Percentiles rank a stretch among this genome's conserved stretches.
Evolutionary conservation across 2,888 invertebrate species (phyloP).

Genomic region (Drosophila buzzatii): DNA sequence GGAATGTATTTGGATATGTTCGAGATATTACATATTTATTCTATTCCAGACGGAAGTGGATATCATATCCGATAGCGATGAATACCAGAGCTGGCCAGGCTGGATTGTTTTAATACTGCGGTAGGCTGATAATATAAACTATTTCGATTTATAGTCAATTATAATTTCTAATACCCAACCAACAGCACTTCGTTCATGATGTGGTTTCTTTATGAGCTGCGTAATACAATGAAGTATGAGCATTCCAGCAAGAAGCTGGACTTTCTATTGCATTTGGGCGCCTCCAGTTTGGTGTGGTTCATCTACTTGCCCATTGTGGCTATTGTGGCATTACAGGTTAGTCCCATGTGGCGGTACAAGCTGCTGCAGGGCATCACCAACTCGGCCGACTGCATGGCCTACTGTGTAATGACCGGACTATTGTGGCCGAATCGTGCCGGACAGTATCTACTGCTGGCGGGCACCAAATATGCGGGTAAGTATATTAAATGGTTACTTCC

Average conservation of each 20-base stretch:
- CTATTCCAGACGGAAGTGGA: conserved; percentile 95
- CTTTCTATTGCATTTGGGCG: conserved; percentile 98
- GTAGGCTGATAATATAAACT: conserved; percentile 53
- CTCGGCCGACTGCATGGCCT: conserved; percentile 97
- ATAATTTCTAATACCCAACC: background rate
- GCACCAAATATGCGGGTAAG: conserved; percentile 88
- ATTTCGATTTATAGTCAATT: background rate
- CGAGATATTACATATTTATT: background rate
- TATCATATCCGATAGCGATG: conserved; percentile 97
- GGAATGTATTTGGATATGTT: background rate
- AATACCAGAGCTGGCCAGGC: conserved; percentile 99
- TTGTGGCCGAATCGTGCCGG: conserved; percentile 98
- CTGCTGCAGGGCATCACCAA: conserved; percentile 97
- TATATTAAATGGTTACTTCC: background rate
- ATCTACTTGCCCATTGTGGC: conserved; percentile 98
- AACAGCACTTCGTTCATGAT: conserved; percentile 91
- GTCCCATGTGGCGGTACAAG: conserved; percentile 98
- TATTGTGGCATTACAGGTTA: conserved; percentile 95
- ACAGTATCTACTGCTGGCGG: conserved; percentile 94
- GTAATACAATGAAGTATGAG: conserved; percentile 92
- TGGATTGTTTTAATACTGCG: conserved; percentile 95
- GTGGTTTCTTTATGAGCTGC: conserved; percentile 92
- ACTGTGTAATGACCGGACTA: conserved; percentile 97
- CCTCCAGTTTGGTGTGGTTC: conserved; percentile 99
- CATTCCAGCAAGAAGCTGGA: conserved; percentile 93